A percentile compares a stretch with the other conserved stretches of the same genome.
These are phyloP conservation scores for Oxyruncus cristatus DNA, from an alignment of 2,113 vertebrate species.

Conservation along the genomic window DNA sequence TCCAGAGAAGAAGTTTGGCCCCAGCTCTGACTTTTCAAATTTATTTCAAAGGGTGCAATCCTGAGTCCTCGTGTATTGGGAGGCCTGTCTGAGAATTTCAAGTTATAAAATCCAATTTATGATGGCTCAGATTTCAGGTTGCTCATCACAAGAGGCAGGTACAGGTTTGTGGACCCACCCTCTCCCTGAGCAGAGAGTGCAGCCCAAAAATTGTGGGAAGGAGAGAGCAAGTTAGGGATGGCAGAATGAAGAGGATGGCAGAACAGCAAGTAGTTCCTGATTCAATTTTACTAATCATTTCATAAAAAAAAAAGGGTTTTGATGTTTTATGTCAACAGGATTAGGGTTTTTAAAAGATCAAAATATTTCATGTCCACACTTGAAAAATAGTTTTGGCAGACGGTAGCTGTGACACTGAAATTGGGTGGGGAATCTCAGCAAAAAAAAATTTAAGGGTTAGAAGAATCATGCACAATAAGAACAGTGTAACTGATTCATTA, in stretches of 20 bases:
- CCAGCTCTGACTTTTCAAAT: neutral
- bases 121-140: neutral
- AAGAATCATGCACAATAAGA: neutral
- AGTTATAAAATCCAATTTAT: neutral
- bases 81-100: neutral
- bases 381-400: neutral
- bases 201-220: neutral
- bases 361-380: neutral
- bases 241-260: neutral
- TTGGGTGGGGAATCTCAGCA: neutral
- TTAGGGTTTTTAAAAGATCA: neutral
- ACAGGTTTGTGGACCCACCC: neutral
- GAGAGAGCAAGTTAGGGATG: neutral
- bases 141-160: neutral
- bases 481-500: neutral
- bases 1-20: neutral
- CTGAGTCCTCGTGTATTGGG: neutral
- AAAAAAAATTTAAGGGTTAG: neutral
- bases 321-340: neutral
- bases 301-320: neutral
- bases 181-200: neutral
- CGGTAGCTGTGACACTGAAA: fast-evolving
- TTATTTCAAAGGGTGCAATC: neutral
- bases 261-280: neutral
- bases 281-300: neutral